Evolutionary conservation across 2,113 vertebrate genomes (phyloP), one percentile per base, ranked within the genome.

Genomic region (Polypterus bichir): DNA sequence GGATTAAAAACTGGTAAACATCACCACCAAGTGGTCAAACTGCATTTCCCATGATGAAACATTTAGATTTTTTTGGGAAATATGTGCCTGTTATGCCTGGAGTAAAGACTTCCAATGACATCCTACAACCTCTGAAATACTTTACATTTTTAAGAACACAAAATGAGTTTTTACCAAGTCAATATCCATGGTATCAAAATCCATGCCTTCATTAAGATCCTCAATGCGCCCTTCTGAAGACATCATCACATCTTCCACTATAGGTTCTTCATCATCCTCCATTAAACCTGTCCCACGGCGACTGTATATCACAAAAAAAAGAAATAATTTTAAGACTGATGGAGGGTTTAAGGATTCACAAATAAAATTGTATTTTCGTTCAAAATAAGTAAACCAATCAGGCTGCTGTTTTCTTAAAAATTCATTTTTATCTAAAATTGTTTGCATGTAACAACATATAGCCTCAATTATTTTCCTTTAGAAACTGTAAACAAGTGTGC

Each of bases 231-330:
- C 94, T 82, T 99, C 96, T 48, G 96, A 99, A 61, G 96, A 99
- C 96, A 99, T 99, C 96, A 99, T 99, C 70, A 99, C 96, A 60
- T 99, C 96, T 88, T 99, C 96, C 69, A 99, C 96, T 59, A 99
- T 99, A 3, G 96, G 96, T 79, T 99, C 94, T 74, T 99, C 96
- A 49, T 99, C 96, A 66, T 99, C 96, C 78, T 99, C 96, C 94
- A 99, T 99, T 62, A 99, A 81, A 71, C 94, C 91, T 68, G 94
- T 92, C 73, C 93, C 89, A 74, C 96, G 94, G 71, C 94, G 92
- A 82, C 96, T 99, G 76, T 62, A 71, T 60, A 27, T 27, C 27
- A 27, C 27, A 27, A 27, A 27, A 27, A 27, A 27, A 27, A 27
- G 27, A 27, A 27, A 27, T 27, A 27, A 27, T 27, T 27, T 27